A percentile compares a stretch with the other conserved stretches of the same genome.
phyloP scores from a whole-genome alignment of 2,888 invertebrate genomes.

The Gymnosoma rotundatum region DNA sequence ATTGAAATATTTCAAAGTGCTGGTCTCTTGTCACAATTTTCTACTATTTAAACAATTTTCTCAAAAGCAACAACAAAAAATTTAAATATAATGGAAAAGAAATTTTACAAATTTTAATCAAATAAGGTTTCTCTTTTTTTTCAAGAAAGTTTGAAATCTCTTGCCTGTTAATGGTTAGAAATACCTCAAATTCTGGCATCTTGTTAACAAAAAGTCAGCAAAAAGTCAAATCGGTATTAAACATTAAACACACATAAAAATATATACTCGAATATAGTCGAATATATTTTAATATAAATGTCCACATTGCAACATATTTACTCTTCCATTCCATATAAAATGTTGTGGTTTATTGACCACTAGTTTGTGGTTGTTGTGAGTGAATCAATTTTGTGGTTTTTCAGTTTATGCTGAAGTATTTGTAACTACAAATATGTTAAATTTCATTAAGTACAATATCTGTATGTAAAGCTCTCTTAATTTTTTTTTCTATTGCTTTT shows the following conservation, averaged over 20 bases:
- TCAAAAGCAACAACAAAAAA: no score
- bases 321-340: slow-evolving; percentile 27
- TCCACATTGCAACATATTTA: slow-evolving; percentile 12
- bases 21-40: no score
- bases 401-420: slow-evolving; percentile 42
- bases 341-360: slow-evolving; percentile 57
- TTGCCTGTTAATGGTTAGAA: no score
- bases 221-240: not conserved
- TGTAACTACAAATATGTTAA: slow-evolving; percentile 31
- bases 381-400: slow-evolving; percentile 59
- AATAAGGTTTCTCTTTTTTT: no score
- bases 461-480: not conserved
- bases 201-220: not conserved
- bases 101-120: no score
- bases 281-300: slow-evolving; percentile 14
- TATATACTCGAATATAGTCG: slow-evolving; percentile 5
- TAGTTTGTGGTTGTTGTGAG: slow-evolving; percentile 56
- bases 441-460: slow-evolving; percentile 1
- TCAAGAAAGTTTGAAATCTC: no score
- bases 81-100: no score
- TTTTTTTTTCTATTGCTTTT: not conserved
- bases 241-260: slow-evolving; percentile 7
- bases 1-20: no score
- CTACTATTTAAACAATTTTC: no score
- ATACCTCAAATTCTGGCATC: not conserved